These are phyloP conservation scores for Prinia subflava DNA, from an alignment of 2,113 vertebrate genomes.

Conservation along the genomic window DNA sequence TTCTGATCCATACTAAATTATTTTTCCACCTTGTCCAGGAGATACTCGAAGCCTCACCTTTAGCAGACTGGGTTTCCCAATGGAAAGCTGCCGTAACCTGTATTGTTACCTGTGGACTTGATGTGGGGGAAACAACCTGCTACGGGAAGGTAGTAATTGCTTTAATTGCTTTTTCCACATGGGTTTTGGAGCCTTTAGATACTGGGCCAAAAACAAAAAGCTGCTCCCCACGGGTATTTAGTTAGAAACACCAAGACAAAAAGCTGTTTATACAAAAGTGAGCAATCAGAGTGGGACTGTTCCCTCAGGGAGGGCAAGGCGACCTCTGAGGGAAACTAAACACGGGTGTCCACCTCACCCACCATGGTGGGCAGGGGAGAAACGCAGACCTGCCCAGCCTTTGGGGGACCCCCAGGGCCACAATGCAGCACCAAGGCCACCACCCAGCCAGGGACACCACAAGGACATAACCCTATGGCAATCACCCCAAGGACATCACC, in stretches of 20 bases:
- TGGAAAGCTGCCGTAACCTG: accelerated
- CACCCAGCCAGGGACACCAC: accelerated
- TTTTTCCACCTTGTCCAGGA: background rate
- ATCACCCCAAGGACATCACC: accelerated
- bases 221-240: accelerated
- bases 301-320: accelerated
- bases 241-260: accelerated
- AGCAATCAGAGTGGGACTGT: accelerated
- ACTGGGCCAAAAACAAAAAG: accelerated
- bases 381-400: accelerated
- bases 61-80: background rate
- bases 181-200: accelerated
- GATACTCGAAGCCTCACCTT: accelerated
- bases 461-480: accelerated
- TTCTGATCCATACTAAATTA: background rate
- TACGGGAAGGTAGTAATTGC: accelerated
- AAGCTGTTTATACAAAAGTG: accelerated
- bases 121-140: accelerated
- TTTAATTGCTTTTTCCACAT: background rate
- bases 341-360: accelerated
- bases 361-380: accelerated
- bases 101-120: accelerated
- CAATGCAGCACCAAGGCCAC: accelerated
- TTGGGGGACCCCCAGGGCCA: accelerated
- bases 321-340: accelerated